Evolutionary conservation across 2,797 vertebrate species (phyloP).

Genomic region (Myiotriccus ornatus): DNA sequence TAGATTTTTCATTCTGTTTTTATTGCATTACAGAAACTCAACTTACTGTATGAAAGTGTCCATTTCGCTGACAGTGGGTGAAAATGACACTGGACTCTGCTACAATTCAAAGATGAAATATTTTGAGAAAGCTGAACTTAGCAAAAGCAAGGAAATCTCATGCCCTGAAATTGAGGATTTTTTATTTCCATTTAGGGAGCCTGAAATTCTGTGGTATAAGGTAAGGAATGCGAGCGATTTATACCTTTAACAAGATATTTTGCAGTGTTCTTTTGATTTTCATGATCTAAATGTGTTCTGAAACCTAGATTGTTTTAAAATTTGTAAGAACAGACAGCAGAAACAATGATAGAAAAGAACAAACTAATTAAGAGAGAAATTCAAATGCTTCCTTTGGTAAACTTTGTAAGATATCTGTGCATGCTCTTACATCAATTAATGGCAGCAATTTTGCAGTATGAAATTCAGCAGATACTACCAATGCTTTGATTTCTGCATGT

Average conservation of each 20-base stretch:
- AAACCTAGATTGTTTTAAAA: not conserved
- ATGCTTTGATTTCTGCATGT: not conserved
- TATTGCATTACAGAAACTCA: constrained; percentile 87
- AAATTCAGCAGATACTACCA: not conserved
- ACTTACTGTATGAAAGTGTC: constrained; percentile 99
- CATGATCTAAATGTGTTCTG: not conserved
- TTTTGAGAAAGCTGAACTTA: constrained; percentile 95
- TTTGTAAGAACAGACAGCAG: not conserved
- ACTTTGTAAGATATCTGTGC: not conserved
- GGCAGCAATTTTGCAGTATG: not conserved
- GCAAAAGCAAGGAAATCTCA: constrained; percentile 95
- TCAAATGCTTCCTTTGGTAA: not conserved
- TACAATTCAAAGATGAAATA: constrained; percentile 99
- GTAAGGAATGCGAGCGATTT: constrained; percentile 73
- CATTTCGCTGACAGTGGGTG: constrained; percentile 93
- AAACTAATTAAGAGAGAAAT: not conserved
- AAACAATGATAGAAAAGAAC: not conserved
- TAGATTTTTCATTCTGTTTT: constrained; percentile 54
- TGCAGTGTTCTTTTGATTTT: not conserved
- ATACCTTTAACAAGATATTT: not conserved
- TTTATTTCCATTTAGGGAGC: constrained; percentile 86
- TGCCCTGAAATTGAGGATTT: constrained; percentile 95
- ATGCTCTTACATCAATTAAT: not conserved
- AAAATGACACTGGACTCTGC: constrained; percentile 96
- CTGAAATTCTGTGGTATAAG: constrained; percentile 96